Base-by-base conservation (phyloP, 1,140 invertebrate species). In the Magallana ariakensis region DNA sequence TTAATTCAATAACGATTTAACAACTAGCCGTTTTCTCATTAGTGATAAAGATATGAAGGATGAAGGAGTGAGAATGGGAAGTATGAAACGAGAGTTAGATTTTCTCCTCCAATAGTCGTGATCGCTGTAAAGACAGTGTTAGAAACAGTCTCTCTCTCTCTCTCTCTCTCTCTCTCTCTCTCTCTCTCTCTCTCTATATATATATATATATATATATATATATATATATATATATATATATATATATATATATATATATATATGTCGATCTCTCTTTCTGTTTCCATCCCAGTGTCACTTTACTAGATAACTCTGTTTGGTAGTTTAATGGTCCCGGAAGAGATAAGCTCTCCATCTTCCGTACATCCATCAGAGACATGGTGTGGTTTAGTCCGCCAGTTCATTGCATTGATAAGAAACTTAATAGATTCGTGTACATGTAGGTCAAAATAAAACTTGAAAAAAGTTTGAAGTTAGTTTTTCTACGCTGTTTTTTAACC, bases 251-350 rank as follows among this genome's bases (percentile, higher is more conserved):
- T n/a, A n/a, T n/a, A n/a, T n/a, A n/a, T n/a, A n/a, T n/a, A n/a
- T n/a, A n/a, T n/a, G n/a, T n/a, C n/a, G n/a, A n/a, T n/a, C n/a
- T n/a, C n/a, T n/a, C 33, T 46, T 4, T 46, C 33, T 46, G 0
- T 46, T 46, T 46, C 33, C 33, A 46, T 46, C 1, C 5, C 33
- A 46, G 22, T 75, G 22, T 75, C 66, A 26, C 19, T 22, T 26
- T 22, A 75, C 7, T 26, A 26, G 19, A 26, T 26, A 75, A 13
- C 8, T 75, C 33, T 75, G 66, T 75, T 75, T 75, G 66, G 66
- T 33, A 75, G 7, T 26, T 70, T 75, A 75, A 75, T 75, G 66
- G 66, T 19, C 66, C 9, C 66, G 66, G 66, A 75, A 75, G 66
- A 33, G 66, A 75, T 75, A 75, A 75, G 7, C 5, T 75, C 33